Base-by-base conservation (phyloP, 2,113 vertebrate genomes). In the Heterochromis multidens region DNA sequence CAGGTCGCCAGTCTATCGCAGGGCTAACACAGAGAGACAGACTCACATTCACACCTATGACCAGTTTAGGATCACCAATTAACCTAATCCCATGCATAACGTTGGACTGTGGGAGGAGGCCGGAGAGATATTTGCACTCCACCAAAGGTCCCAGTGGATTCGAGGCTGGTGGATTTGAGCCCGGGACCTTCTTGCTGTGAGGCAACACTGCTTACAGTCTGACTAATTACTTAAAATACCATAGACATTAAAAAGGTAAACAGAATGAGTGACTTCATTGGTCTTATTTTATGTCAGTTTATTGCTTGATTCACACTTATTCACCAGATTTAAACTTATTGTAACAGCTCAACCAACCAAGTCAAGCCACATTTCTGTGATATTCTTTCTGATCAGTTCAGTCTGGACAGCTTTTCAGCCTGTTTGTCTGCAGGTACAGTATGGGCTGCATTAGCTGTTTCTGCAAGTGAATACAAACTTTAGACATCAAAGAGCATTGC, bases 401-500 rank as follows among this genome's bases (percentile, higher is more conserved):
- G 70, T 72, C 54, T 46, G 74, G 74, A 80, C 65, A 60, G 80
- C 70, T 33, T 84, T 86, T 80, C 65, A 29, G 19, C 79, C 59
- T 81, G 84, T 92, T 87, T 92, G 79, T 89, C 76, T 85, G 86
- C 87, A 92, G 87, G 83, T 88, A 79, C 54, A 83, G 80, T 88
- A 91, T 94, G 92, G 93, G 43, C 86, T 86, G 83, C 74, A 95
- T 95, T 93, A 93, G 57, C 86, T 2, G 13, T 84, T 80, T 87
- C 78, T 58, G 77, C 81, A 35, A 19, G 27, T 43, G 77, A 82
- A 88, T 83, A 40, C 85, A 92, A 93, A 89, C 80, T 81, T 0
- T 59, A 70, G 23, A 90, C 91, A 91, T 95, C 84, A 94, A 93
- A 94, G 92, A 86, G 74, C 35, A 16, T 27, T 9, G 56, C 33